phyloP scores from a whole-genome alignment of 2,888 invertebrate genomes.

The Perithous albicinctus region DNA sequence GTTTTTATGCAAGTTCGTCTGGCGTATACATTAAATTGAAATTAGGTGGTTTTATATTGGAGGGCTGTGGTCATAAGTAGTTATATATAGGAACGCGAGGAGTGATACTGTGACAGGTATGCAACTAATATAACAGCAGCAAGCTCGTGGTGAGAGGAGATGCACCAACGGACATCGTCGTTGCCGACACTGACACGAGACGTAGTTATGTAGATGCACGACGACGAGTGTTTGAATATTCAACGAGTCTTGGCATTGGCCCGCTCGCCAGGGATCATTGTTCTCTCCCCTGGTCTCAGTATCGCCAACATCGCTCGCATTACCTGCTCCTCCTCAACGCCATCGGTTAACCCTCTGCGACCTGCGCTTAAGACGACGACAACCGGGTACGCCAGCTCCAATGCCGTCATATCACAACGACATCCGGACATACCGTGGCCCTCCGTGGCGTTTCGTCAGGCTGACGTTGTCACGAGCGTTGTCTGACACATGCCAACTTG shows the following conservation, averaged over 20 bases:
- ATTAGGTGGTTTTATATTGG: no score
- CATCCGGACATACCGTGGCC: slow-evolving; percentile 67
- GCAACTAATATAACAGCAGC: slow-evolving; percentile 37
- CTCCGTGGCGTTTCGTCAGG: slow-evolving; percentile 70
- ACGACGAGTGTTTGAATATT: slow-evolving; percentile 75
- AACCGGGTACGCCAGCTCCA: slow-evolving; percentile 15
- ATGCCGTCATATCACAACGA: slow-evolving; percentile 41
- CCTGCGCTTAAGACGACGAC: slow-evolving; percentile 29
- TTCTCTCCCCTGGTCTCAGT: slow-evolving; percentile 26
- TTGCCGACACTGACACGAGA: slow-evolving; percentile 62
- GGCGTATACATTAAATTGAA: no score
- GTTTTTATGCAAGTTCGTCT: no score
- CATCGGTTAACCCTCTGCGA: slow-evolving; percentile 22
- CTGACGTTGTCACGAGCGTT: slow-evolving; percentile 41
- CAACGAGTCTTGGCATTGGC: slow-evolving; percentile 74
- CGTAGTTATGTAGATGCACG: slow-evolving; percentile 68
- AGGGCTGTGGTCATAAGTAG: background rate
- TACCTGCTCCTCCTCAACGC: slow-evolving; percentile 33
- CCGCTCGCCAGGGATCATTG: slow-evolving; percentile 47
- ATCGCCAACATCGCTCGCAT: slow-evolving; percentile 9
- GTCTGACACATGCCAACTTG: slow-evolving; percentile 4
- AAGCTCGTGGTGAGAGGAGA: slow-evolving; percentile 33
- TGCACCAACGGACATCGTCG: slow-evolving; percentile 36
- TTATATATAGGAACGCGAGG: background rate
- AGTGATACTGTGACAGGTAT: slow-evolving; percentile 27